These are phyloP conservation scores for Ryuthela nishihirai DNA, from an alignment of 2,888 invertebrate genomes.

Conservation along the genomic window DNA sequence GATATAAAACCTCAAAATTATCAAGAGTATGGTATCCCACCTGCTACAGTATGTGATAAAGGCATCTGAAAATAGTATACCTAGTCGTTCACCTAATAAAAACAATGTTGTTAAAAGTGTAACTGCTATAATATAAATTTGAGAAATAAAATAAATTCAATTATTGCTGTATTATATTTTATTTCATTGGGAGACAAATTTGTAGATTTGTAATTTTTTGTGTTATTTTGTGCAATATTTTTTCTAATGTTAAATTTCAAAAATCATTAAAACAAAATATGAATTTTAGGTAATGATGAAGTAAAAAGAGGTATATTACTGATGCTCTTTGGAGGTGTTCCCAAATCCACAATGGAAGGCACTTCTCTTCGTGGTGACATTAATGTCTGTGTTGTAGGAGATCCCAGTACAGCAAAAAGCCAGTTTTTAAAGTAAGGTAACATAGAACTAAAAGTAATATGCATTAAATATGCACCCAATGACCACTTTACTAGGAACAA, in stretches of 20 bases:
- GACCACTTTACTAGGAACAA: no score
- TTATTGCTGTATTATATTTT: no score
- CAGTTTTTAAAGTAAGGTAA: slow-evolving; percentile 89
- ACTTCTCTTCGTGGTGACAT: slow-evolving; percentile 93
- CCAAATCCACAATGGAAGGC: slow-evolving; percentile 85
- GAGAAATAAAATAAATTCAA: background rate
- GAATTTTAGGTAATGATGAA: slow-evolving; percentile 92
- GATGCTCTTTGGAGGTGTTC: slow-evolving; percentile 96
- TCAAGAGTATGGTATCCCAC: no score
- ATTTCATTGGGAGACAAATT: no score
- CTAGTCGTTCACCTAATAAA: no score
- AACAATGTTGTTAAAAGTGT: no score
- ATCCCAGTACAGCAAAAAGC: slow-evolving; percentile 98
- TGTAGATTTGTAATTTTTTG: background rate
- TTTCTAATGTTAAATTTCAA: background rate
- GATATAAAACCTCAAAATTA: no score
- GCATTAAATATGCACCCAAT: no score
- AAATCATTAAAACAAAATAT: background rate
- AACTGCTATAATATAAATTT: no score
- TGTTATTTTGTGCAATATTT: background rate
- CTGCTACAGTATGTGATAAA: no score
- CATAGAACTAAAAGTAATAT: no score
- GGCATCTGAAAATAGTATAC: no score
- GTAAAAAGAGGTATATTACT: slow-evolving; percentile 83
- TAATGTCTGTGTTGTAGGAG: slow-evolving; percentile 96